Percentiles rank a stretch among this genome's conserved stretches.
Evolutionary conservation across 2,797 vertebrate genomes (phyloP).

Genomic region (Mus caroli): DNA sequence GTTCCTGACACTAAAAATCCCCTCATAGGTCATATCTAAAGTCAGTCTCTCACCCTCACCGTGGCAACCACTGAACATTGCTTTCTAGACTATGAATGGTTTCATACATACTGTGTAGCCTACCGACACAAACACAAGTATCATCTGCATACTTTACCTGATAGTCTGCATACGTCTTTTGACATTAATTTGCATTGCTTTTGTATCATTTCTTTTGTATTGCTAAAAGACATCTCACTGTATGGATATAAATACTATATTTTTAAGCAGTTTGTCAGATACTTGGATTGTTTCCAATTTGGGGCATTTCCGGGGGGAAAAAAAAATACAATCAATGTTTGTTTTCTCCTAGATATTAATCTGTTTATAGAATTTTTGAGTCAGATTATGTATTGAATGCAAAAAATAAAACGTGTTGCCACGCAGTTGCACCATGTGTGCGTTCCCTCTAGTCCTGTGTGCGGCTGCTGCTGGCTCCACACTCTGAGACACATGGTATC

Average conservation of each 20-base stretch:
- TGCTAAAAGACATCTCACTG: not conserved
- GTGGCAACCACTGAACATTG: not conserved
- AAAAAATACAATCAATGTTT: not conserved
- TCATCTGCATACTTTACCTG: not conserved
- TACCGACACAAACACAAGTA: not conserved
- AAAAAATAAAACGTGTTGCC: not conserved
- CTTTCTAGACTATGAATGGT: constrained; percentile 30
- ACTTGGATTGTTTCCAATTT: constrained; percentile 28
- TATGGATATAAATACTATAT: not conserved
- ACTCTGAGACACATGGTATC: not conserved
- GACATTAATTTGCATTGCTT: constrained; percentile 12
- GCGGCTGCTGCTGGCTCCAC: not conserved
- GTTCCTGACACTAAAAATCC: constrained; percentile 13
- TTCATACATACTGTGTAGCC: not conserved
- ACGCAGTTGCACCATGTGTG: not conserved
- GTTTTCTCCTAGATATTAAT: not conserved
- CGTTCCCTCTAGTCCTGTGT: not conserved
- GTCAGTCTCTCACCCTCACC: not conserved
- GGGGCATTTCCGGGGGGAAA: not conserved
- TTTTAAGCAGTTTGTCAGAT: not conserved
- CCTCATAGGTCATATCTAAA: not conserved
- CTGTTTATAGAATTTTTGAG: not conserved
- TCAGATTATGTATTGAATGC: not conserved
- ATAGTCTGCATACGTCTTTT: not conserved
- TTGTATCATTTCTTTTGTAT: constrained; percentile 19